Evolutionary conservation across 2,797 vertebrate species (phyloP).

Genomic region (Rhinogobio ventralis): DNA sequence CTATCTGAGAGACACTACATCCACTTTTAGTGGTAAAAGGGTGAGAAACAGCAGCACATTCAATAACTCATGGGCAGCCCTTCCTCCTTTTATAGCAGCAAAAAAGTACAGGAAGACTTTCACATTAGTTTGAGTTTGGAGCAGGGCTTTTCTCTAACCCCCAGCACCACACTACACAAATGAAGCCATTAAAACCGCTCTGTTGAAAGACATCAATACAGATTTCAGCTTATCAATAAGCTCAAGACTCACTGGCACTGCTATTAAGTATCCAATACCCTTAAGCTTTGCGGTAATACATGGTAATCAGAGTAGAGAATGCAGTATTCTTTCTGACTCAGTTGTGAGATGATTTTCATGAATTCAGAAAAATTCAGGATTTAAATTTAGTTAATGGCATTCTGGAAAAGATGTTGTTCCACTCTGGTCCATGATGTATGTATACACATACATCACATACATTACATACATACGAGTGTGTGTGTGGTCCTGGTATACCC

Average conservation of each 20-base stretch:
- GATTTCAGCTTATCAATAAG: conserved; percentile 48
- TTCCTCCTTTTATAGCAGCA: not conserved
- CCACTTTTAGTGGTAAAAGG: not conserved
- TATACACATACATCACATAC: too few species aligned
- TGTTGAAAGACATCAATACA: conserved; percentile 39
- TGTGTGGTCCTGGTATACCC: too few species aligned
- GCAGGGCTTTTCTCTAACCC: not conserved
- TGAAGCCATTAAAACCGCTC: conserved; percentile 45
- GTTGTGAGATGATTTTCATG: not conserved
- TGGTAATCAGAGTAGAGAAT: conserved; percentile 12
- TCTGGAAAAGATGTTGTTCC: not conserved
- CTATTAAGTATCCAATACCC: conserved; percentile 41
- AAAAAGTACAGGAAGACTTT: not conserved
- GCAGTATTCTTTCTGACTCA: conserved; percentile 8
- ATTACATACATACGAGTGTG: too few species aligned
- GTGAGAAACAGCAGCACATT: not conserved
- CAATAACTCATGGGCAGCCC: not conserved
- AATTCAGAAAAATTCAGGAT: conserved; percentile 9
- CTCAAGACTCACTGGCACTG: not conserved
- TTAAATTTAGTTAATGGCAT: not conserved
- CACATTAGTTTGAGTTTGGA: not conserved
- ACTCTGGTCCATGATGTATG: too few species aligned
- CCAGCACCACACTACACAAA: conserved; percentile 24
- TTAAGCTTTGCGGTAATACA: conserved; percentile 36
- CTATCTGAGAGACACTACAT: not conserved